Evolutionary conservation across 2,888 invertebrate genomes (phyloP).

Genomic region (Limnephilus rhombicus): DNA sequence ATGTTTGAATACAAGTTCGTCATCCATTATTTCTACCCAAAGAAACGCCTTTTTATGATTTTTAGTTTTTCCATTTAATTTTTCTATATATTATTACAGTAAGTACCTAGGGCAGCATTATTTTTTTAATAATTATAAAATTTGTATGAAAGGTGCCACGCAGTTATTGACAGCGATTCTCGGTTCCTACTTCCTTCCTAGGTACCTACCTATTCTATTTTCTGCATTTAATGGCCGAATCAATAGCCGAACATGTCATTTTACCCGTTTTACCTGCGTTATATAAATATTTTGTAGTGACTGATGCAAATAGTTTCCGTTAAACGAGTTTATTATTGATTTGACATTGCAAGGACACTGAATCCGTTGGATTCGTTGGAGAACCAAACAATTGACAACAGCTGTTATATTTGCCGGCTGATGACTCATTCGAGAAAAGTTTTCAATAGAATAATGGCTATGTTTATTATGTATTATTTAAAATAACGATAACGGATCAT

Average conservation of each 20-base stretch:
- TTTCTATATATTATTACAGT: too few relatives aligned
- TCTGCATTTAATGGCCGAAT: not conserved
- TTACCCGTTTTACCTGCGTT: too few relatives aligned
- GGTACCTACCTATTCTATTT: too few relatives aligned
- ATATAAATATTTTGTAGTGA: not conserved
- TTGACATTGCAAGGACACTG: slow-evolving; percentile 39
- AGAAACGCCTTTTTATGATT: too few relatives aligned
- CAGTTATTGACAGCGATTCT: too few relatives aligned
- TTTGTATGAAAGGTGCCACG: too few relatives aligned
- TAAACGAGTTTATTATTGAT: slow-evolving; percentile 26
- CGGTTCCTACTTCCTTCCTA: too few relatives aligned
- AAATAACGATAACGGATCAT: not conserved
- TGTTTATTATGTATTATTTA: not conserved
- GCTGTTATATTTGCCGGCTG: not conserved
- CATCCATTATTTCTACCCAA: too few relatives aligned
- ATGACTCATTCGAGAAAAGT: not conserved
- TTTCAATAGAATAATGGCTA: not conserved
- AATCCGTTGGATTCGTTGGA: slow-evolving; percentile 26
- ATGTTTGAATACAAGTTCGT: too few relatives aligned
- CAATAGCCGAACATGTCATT: not conserved
- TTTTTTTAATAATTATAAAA: too few relatives aligned
- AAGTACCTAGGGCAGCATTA: too few relatives aligned
- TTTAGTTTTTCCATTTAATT: too few relatives aligned
- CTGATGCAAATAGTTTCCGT: slow-evolving; percentile 2
- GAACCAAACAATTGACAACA: not conserved